These are phyloP conservation scores for Noctua janthina DNA, from an alignment of 2,888 invertebrate species.

Conservation along the genomic window DNA sequence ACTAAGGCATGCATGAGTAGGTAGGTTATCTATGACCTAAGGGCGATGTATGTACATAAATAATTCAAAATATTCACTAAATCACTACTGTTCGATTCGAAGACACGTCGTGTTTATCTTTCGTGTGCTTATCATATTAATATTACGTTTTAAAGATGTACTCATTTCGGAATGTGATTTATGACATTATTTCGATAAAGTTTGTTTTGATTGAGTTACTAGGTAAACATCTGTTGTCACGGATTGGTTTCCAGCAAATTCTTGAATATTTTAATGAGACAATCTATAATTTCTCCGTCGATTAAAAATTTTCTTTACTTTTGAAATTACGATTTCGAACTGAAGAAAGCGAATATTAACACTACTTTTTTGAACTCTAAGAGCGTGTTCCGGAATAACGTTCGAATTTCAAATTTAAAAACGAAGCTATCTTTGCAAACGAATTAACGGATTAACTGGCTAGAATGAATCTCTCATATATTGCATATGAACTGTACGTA, in stretches of 20 bases:
- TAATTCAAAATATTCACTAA: slow-evolving; percentile 25
- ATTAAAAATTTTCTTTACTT: background rate
- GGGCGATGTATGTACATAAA: slow-evolving; percentile 17
- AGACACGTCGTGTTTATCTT: slow-evolving; percentile 23
- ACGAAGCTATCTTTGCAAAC: background rate
- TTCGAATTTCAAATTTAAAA: background rate
- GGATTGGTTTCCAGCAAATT: background rate
- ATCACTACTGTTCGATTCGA: slow-evolving; percentile 21
- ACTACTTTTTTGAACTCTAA: background rate
- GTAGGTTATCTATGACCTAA: slow-evolving; percentile 25
- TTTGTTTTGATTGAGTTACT: slow-evolving; percentile 31
- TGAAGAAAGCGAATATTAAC: background rate
- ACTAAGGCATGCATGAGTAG: background rate
- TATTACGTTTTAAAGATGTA: slow-evolving; percentile 2
- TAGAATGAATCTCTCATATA: background rate
- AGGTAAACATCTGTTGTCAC: background rate
- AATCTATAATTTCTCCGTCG: background rate
- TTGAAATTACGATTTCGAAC: background rate
- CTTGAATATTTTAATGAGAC: slow-evolving; percentile 7
- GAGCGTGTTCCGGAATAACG: background rate
- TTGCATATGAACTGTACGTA: background rate
- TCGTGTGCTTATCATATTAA: background rate
- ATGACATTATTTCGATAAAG: slow-evolving; percentile 23
- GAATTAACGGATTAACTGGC: background rate
- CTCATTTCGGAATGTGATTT: slow-evolving; percentile 13